These are phyloP conservation scores for Timema cristinae DNA, from an alignment of 2,888 invertebrate species.

Conservation along the genomic window DNA sequence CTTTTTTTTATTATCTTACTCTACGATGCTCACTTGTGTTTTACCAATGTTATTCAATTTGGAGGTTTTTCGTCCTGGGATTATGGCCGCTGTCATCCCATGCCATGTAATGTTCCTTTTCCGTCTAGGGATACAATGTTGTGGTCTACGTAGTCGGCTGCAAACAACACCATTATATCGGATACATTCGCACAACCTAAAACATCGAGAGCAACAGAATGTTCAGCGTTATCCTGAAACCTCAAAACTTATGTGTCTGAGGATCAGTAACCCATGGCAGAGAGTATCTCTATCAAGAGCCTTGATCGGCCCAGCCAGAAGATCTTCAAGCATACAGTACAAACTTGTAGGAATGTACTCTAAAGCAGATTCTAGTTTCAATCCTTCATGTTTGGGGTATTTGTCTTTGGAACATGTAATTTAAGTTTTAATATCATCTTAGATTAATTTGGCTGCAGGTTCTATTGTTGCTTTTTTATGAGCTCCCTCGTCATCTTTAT, in stretches of 20 bases:
- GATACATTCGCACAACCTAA: neutral
- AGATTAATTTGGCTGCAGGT: neutral
- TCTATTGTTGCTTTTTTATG: neutral
- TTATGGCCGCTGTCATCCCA: neutral
- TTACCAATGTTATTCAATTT: neutral
- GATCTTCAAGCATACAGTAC: neutral
- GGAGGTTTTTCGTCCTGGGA: neutral
- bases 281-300: neutral
- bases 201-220: neutral
- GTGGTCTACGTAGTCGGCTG: conserved; percentile 2
- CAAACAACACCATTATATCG: neutral
- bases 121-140: conserved; percentile 5
- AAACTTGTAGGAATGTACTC: neutral
- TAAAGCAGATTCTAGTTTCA: neutral
- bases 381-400: neutral
- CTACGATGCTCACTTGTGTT: neutral
- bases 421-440: neutral
- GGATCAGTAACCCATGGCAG: neutral
- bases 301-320: neutral
- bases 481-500: neutral
- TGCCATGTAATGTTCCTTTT: neutral
- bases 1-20: neutral
- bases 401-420: neutral
- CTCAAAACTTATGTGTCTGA: neutral
- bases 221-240: neutral